These are phyloP conservation scores for Drosophila arawakana DNA, from an alignment of 1,140 invertebrate species.

Conservation along the genomic window DNA sequence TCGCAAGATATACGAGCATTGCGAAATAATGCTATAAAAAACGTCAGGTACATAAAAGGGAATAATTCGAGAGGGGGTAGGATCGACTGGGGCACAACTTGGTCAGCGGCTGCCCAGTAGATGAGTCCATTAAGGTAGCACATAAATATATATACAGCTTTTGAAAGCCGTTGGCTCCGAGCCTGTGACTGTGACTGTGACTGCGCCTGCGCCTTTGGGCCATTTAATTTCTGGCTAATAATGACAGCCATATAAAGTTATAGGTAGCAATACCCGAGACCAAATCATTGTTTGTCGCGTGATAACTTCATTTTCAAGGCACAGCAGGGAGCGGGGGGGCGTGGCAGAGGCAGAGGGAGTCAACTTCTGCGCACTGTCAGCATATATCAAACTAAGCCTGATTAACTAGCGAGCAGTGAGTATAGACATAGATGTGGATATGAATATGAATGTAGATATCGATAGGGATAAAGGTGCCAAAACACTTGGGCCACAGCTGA, in stretches of 20 bases:
- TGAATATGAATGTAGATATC: constrained; percentile 26
- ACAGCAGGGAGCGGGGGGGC: constrained; percentile 37
- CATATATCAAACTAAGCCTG: constrained; percentile 80
- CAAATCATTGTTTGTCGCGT: constrained; percentile 72
- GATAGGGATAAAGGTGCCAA: constrained; percentile 59
- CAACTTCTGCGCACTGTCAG: constrained; percentile 56
- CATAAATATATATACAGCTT: constrained; percentile 57
- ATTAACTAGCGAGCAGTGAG: constrained; percentile 74
- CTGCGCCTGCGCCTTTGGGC: neutral
- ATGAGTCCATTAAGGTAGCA: constrained; percentile 78
- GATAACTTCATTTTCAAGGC: constrained; percentile 73
- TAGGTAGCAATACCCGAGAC: constrained; percentile 54
- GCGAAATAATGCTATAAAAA: constrained; percentile 57
- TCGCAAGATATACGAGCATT: constrained; percentile 55
- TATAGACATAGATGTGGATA: constrained; percentile 9
- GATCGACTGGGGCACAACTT: neutral
- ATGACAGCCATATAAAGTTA: constrained; percentile 80
- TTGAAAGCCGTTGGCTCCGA: too few relatives aligned
- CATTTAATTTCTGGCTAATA: constrained; percentile 79
- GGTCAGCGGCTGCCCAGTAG: constrained; percentile 17
- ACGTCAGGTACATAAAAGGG: constrained; percentile 44
- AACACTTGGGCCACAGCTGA: constrained; percentile 46
- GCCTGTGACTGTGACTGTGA: too few relatives aligned
- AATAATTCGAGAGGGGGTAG: constrained; percentile 35
- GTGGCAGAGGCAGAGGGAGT: constrained; percentile 28